These are phyloP conservation scores for Anastrepha ludens DNA, from an alignment of 1,140 invertebrate species.

Conservation along the genomic window DNA sequence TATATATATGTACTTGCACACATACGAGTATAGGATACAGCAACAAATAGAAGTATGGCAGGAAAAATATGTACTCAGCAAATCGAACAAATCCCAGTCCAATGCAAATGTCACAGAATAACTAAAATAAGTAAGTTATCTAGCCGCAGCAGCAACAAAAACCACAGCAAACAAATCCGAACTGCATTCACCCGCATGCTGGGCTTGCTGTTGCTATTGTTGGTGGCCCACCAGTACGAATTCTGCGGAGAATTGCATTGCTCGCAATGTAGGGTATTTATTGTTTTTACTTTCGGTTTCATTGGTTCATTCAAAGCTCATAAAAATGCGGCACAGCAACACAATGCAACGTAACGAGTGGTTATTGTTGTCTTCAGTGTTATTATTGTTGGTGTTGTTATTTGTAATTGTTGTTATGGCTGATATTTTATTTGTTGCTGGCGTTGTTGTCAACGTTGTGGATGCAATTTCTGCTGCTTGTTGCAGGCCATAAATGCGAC, in stretches of 20 bases:
- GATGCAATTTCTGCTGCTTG: not conserved
- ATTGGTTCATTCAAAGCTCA: constrained; percentile 37
- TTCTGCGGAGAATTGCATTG: not conserved
- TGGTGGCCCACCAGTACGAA: not conserved
- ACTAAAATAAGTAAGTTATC: not conserved
- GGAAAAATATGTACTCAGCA: not conserved
- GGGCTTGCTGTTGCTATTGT: not conserved
- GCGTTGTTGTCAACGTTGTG: not conserved
- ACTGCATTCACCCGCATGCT: constrained; percentile 4
- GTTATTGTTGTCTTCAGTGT: not conserved
- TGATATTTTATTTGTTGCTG: not conserved
- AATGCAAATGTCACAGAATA: not conserved
- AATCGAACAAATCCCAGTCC: not conserved
- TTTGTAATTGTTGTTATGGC: too few species aligned
- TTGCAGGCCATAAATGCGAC: constrained; percentile 25
- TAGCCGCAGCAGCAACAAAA: not conserved
- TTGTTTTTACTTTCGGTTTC: constrained; percentile 45
- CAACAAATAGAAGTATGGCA: not conserved
- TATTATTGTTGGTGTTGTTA: not conserved
- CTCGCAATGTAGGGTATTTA: constrained; percentile 25
- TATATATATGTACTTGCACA: not conserved
- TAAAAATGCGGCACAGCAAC: constrained; percentile 24
- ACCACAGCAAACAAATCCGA: not conserved
- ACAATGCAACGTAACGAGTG: not conserved
- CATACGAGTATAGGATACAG: not conserved